Percentiles rank a stretch among this genome's conserved stretches.
These are phyloP conservation scores for Nautilus pompilius DNA, from an alignment of 1,140 invertebrate genomes.

Conservation along the genomic window DNA sequence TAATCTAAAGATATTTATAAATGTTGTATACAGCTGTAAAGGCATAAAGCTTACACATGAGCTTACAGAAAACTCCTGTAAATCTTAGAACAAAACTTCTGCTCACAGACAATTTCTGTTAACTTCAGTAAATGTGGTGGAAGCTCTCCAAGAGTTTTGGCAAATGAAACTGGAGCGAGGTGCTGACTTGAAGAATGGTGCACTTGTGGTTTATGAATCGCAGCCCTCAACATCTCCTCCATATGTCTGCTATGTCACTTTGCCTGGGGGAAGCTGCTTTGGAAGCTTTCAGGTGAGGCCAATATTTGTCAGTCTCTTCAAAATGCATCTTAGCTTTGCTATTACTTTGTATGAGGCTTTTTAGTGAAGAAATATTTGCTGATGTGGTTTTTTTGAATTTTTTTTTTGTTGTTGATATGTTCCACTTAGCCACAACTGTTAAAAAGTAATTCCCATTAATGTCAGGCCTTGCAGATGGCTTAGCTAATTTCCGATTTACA, in stretches of 20 bases:
- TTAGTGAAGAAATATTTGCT: too few relatives aligned
- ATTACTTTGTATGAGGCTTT: too few relatives aligned
- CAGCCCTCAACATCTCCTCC: slow-evolving; percentile 84
- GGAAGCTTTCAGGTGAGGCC: slow-evolving; percentile 82
- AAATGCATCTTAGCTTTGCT: too few relatives aligned
- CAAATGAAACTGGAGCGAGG: slow-evolving; percentile 89
- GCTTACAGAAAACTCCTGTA: too few relatives aligned
- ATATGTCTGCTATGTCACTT: slow-evolving; percentile 90
- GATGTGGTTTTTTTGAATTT: not conserved
- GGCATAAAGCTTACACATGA: too few relatives aligned
- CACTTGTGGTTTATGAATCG: slow-evolving; percentile 91
- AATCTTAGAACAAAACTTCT: too few relatives aligned
- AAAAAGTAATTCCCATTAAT: too few relatives aligned
- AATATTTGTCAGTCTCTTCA: not conserved
- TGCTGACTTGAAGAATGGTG: slow-evolving; percentile 83
- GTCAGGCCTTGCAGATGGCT: too few relatives aligned
- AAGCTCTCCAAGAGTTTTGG: slow-evolving; percentile 95
- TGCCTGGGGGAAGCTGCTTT: slow-evolving; percentile 92
- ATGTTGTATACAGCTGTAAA: too few relatives aligned
- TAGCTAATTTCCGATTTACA: too few relatives aligned
- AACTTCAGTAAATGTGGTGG: slow-evolving; percentile 82
- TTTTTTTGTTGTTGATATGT: not conserved
- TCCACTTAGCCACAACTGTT: not conserved
- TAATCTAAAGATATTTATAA: too few relatives aligned
- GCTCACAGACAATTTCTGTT: too few relatives aligned